Percentiles rank a stretch among this genome's conserved stretches.
These are phyloP conservation scores for Anoplius nigerrimus DNA, from an alignment of 2,888 invertebrate genomes.

Conservation along the genomic window DNA sequence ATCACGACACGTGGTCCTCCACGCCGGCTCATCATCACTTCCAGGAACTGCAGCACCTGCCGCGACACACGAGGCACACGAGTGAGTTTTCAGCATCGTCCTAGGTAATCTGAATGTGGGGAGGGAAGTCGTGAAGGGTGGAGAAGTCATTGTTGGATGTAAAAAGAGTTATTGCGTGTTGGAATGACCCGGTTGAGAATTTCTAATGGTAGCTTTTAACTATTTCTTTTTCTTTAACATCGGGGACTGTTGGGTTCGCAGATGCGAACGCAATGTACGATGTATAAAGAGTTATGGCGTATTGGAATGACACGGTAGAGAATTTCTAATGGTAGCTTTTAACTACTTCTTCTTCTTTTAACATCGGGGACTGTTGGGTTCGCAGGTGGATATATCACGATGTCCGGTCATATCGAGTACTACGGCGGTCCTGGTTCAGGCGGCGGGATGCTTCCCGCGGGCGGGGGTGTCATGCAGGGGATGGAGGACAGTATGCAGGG, in stretches of 20 bases:
- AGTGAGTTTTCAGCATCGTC: constrained; percentile 44
- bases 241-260: constrained; percentile 48
- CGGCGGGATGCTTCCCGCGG: constrained; percentile 59
- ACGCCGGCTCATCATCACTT: constrained; percentile 66
- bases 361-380: constrained; percentile 23
- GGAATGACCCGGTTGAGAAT: too few relatives aligned
- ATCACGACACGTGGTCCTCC: constrained; percentile 67
- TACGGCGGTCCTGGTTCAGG: constrained; percentile 62
- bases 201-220: too few relatives aligned
- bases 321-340: too few relatives aligned
- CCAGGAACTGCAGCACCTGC: constrained; percentile 66
- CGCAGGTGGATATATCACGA: constrained; percentile 70
- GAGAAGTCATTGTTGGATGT: too few relatives aligned
- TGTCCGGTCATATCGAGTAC: constrained; percentile 71
- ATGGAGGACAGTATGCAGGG: constrained; percentile 68
- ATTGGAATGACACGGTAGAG: too few relatives aligned
- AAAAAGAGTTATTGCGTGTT: too few relatives aligned
- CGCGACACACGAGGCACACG: constrained; percentile 67
- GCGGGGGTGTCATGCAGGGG: constrained; percentile 59
- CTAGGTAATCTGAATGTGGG: too few relatives aligned
- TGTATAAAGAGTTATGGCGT: too few relatives aligned
- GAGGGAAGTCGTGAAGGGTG: too few relatives aligned
- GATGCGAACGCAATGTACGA: too few relatives aligned
- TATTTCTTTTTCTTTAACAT: too few relatives aligned
- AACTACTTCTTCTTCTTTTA: too few relatives aligned